A percentile compares a stretch with the other conserved stretches of the same genome.
phyloP scores from a whole-genome alignment of 2,888 invertebrate species.

The Atethmia centrago region DNA sequence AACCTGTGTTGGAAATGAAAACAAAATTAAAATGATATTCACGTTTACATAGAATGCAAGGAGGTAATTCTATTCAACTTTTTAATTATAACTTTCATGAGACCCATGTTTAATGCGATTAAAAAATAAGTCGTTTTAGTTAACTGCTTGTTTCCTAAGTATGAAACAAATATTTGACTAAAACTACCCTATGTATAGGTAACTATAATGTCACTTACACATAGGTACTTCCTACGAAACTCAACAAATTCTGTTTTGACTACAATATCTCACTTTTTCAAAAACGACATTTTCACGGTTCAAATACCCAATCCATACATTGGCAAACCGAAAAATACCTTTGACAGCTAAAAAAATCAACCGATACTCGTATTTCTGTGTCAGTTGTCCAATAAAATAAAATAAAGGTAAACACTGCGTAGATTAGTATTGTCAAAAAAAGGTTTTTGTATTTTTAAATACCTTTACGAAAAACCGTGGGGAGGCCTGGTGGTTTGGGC shows the following conservation, averaged over 20 bases:
- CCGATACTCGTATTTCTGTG: constrained; percentile 25
- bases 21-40: background rate
- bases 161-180: no score
- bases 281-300: background rate
- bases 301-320: constrained; percentile 11
- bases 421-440: constrained; percentile 35
- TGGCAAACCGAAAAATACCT: constrained; percentile 9
- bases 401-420: constrained; percentile 34
- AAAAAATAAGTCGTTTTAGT: background rate
- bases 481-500: constrained; percentile 33
- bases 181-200: no score
- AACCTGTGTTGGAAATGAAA: background rate
- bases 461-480: constrained; percentile 27
- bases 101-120: background rate
- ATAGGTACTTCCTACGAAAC: background rate
- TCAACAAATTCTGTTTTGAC: background rate
- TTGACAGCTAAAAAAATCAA: constrained; percentile 14
- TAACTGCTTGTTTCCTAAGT: background rate
- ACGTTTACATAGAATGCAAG: background rate
- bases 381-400: constrained; percentile 42
- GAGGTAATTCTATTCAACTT: background rate
- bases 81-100: constrained; percentile 16
- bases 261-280: background rate
- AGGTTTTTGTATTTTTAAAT: constrained; percentile 45
- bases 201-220: no score